Base-by-base conservation (phyloP, 2,888 invertebrate genomes). In the Acanthosepion pharaonis region DNA sequence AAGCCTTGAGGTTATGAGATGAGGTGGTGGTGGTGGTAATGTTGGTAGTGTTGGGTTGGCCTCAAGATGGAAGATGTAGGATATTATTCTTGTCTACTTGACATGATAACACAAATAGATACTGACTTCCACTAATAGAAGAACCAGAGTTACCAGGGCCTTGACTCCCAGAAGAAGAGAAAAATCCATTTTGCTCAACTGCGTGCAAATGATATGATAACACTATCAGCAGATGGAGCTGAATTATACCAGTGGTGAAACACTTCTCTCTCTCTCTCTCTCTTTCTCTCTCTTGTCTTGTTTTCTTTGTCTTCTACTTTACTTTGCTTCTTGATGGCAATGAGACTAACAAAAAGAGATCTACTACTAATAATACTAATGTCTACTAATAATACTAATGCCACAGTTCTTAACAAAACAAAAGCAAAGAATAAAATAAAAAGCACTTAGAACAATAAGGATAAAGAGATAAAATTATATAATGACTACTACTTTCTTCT, bases 21-120 rank as follows among this genome's bases (percentile, higher is more conserved):
- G 59, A 59, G 59, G 59, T 3, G 59, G 6, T 59, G 59, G 6
- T 59, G 59, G 6, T 59, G 59, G 59, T 59, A 59, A 23, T 59
- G 59, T 25, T 23, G 6, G 78, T 11, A n/a, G 78, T 78, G 78
- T n/a, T 78, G 78, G 78, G 59, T 33, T 33, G 78, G 78, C 78
- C 78, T 15, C n/a, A 78, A 78, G 78, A 78, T 78, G 78, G 78
- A 78, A 78, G 78, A n/a, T 33, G 78, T 33, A 78, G n/a, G 78
- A 78, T 78, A n/a, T 78, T 78, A 78, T 78, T 78, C 78, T 33
- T 33, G 78, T 78, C 78, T 78, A 78, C 78, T 78, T 78, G 78
- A 78, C 78, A 78, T 78, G 78, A 78, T 78, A 78, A 78, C 78
- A 78, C 78, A n/a, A 78, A 78, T 78, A 78, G 78, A 78, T 78